phyloP scores from a whole-genome alignment of 2,797 vertebrate genomes.

The Gastrophryne carolinensis region DNA sequence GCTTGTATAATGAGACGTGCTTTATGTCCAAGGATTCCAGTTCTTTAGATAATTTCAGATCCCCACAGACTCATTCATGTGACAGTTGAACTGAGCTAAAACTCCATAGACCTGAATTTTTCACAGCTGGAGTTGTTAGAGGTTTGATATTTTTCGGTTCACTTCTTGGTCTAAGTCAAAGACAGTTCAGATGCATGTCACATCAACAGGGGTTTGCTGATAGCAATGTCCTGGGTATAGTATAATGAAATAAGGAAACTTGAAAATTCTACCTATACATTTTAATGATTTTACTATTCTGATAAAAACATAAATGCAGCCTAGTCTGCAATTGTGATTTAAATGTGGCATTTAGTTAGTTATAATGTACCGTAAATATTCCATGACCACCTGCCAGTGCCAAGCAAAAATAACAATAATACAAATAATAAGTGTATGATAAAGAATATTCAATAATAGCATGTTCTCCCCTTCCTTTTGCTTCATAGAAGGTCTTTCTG shows the following conservation, averaged over 20 bases:
- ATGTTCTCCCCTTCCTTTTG: too few species aligned
- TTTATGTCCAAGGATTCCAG: constrained; percentile 29
- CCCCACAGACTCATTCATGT: constrained; percentile 29
- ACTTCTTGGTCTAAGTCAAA: constrained; percentile 42
- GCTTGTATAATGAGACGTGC: constrained; percentile 21
- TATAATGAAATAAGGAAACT: neutral
- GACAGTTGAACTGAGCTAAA: constrained; percentile 48
- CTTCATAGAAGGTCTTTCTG: too few species aligned
- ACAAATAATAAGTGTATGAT: too few species aligned
- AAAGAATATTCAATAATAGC: too few species aligned
- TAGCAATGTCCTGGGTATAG: neutral
- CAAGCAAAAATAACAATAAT: too few species aligned
- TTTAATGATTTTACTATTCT: too few species aligned
- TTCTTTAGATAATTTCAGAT: constrained; percentile 48
- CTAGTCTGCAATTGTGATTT: too few species aligned
- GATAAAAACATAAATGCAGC: too few species aligned
- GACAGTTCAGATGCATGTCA: constrained; percentile 38
- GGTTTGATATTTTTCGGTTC: constrained; percentile 41
- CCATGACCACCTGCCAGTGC: too few species aligned
- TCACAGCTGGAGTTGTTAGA: constrained; percentile 46
- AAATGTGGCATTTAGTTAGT: too few species aligned
- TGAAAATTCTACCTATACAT: too few species aligned
- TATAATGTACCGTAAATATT: too few species aligned
- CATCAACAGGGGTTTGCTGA: neutral
- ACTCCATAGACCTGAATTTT: constrained; percentile 34